phyloP scores from a whole-genome alignment of 2,888 invertebrate genomes.

The Xanthorhoe designata region DNA sequence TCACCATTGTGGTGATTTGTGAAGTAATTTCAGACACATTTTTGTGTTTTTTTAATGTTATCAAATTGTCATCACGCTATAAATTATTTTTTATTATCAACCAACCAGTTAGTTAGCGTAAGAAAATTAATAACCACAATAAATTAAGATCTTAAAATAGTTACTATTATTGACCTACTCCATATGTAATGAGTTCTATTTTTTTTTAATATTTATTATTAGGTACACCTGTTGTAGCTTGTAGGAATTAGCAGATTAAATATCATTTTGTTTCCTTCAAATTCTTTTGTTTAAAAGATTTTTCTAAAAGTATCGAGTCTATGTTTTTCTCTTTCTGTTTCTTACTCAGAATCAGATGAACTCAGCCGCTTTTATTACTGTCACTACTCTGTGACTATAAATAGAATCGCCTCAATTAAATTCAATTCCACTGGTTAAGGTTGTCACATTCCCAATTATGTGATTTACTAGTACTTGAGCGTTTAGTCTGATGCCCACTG shows the following conservation, averaged over 20 bases:
- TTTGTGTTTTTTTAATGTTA: not conserved
- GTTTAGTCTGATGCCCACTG: conserved; percentile 15
- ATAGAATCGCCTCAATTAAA: conserved; percentile 77
- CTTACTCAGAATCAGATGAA: not conserved
- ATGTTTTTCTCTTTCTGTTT: not conserved
- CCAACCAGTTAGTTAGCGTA: not conserved
- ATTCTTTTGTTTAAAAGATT: too few relatives aligned
- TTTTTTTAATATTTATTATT: too few relatives aligned
- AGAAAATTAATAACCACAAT: not conserved
- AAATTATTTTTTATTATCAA: conserved; percentile 5
- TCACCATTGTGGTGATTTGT: too few relatives aligned
- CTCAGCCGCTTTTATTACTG: conserved; percentile 8
- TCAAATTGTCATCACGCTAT: conserved; percentile 8
- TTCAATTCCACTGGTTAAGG: conserved; percentile 72
- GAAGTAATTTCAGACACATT: not conserved
- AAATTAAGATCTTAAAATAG: not conserved
- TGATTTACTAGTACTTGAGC: conserved; percentile 66
- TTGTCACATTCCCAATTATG: conserved; percentile 75
- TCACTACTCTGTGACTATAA: conserved; percentile 60
- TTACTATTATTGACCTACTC: not conserved
- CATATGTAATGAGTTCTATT: not conserved
- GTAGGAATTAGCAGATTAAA: too few relatives aligned
- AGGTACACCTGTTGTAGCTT: too few relatives aligned
- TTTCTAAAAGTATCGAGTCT: too few relatives aligned
- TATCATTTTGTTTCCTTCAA: too few relatives aligned